These are phyloP conservation scores for Balearica regulorum DNA, from an alignment of 2,797 vertebrate species.

Conservation along the genomic window DNA sequence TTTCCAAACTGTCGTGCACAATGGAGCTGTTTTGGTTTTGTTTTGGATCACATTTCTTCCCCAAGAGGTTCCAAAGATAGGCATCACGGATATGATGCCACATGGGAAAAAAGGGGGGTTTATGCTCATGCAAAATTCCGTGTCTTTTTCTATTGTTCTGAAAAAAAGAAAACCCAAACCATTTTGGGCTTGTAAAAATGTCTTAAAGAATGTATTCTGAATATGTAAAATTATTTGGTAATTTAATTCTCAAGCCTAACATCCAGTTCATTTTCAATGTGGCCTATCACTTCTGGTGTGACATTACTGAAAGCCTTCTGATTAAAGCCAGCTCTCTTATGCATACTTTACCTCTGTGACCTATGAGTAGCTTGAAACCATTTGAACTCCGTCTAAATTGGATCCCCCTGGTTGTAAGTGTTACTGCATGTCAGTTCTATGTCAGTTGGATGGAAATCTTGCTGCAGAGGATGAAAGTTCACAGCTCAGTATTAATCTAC, in stretches of 20 bases:
- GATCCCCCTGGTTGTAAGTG: constrained; percentile 50
- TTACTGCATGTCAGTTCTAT: constrained; percentile 59
- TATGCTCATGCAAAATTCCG: neutral
- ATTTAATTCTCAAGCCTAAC: constrained; percentile 23
- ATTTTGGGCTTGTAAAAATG: neutral
- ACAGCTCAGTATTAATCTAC: constrained; percentile 58
- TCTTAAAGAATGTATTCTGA: neutral
- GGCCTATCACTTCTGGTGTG: constrained; percentile 33
- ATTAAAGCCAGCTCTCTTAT: constrained; percentile 59
- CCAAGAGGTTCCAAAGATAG: neutral
- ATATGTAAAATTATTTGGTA: constrained; percentile 8
- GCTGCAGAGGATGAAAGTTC: constrained; percentile 53
- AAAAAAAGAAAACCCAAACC: neutral
- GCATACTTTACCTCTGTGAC: constrained; percentile 60
- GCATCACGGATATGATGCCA: neutral
- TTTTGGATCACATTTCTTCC: neutral
- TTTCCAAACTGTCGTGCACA: neutral
- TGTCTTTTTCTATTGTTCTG: neutral
- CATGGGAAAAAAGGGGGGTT: neutral
- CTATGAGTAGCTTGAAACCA: constrained; percentile 59
- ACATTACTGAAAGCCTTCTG: constrained; percentile 45
- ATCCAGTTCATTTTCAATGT: constrained; percentile 25
- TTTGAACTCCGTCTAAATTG: constrained; percentile 59
- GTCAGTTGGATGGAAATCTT: constrained; percentile 63
- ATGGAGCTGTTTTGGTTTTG: neutral